These are phyloP conservation scores for Mormyrus hasselquistii DNA, from an alignment of 2,797 vertebrate genomes.

Conservation along the genomic window DNA sequence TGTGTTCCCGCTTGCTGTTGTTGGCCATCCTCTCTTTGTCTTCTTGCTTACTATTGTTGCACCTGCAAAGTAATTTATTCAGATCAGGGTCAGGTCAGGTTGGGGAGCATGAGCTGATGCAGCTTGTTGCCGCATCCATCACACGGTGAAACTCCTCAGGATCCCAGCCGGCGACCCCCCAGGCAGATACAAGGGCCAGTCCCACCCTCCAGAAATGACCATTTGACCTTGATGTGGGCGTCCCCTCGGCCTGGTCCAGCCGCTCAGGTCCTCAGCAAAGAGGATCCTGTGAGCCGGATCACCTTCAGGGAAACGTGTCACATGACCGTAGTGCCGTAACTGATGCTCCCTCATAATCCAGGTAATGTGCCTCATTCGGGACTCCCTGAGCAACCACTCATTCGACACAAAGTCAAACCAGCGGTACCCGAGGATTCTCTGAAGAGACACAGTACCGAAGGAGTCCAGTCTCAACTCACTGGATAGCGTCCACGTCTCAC, in stretches of 20 bases:
- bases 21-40: background rate
- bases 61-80: conserved; percentile 3
- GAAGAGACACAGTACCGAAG: too few species aligned
- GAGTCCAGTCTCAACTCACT: too few species aligned
- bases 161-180: background rate
- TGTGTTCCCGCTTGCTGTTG: background rate
- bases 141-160: background rate
- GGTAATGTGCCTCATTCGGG: background rate
- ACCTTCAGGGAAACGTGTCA: too few species aligned
- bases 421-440: too few species aligned
- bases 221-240: background rate
- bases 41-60: background rate
- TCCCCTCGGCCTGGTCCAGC: background rate
- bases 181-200: background rate
- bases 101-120: background rate
- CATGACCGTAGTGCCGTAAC: too few species aligned
- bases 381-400: too few species aligned
- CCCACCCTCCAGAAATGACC: background rate
- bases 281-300: too few species aligned
- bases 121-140: background rate
- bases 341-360: too few species aligned
- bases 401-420: too few species aligned
- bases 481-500: too few species aligned
- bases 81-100: background rate
- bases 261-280: too few species aligned